Base-by-base conservation (phyloP, 2,113 vertebrate species). In the Mirza zaza region DNA sequence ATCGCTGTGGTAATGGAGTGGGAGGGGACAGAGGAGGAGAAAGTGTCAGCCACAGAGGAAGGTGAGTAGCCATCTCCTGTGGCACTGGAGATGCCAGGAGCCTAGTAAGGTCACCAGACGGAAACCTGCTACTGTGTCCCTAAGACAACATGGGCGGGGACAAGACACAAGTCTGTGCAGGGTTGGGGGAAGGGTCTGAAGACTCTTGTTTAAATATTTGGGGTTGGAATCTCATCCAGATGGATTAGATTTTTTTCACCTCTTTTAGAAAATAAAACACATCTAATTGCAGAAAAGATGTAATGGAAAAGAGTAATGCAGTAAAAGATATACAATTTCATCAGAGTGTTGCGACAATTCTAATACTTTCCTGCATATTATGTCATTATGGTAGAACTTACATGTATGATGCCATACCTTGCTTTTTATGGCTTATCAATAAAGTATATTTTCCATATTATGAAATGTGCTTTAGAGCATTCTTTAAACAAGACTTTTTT, bases 1-100 rank as follows among this genome's bases (percentile, higher is more conserved):
- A 67, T 91, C 36, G 32, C 73, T 61, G 55, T 84, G 75, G 87
- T 97, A 93, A 97, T 97, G 96, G 87, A 87, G 32, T 87, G 32
- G 87, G 89, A 81, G 79, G 76, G 21, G 20, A 57, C 0, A 0
- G 50, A 87, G 70, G 76, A 94, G 71, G 76, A 94, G 77, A 50
- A 91, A 85, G 39, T 52, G 48, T 80, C 48, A 32, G 52, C 23
- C 42, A 59, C n/a, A n/a, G 67, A 79, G 76, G 39, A 36, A 39
- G 42, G 25, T 68, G 45, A 52, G 80, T 29, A 23, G 65, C 68
- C 71, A 59, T 76, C 55, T 34, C 18, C 20, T 75, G 50, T 50
- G 92, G 70, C 32, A 57, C 48, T 8, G 59, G 86, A 59, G 12
- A 8, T 32, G 55, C 27, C 5, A 0, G 0, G 17, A 84, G 67